Base-by-base conservation (phyloP, 2,888 invertebrate genomes). In the Tolmerus cingulatus region DNA sequence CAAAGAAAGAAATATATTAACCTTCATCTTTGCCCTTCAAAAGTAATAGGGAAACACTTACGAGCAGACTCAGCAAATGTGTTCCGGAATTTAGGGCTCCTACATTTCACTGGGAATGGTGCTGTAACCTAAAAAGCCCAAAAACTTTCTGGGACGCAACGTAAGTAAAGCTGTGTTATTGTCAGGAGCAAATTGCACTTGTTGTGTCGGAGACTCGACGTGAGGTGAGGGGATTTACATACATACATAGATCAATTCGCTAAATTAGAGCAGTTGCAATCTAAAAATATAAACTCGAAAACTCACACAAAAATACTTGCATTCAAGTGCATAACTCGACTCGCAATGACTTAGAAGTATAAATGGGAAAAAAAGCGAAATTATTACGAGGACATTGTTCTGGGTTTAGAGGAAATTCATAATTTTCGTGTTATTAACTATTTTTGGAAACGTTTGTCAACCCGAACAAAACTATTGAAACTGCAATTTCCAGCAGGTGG, bases 11-110 rank as follows among this genome's bases (percentile, higher is more conserved):
- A n/a, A n/a, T n/a, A n/a, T 66, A n/a, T 16, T 79, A 27, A 51
- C 79, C 79, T 79, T 79, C 55, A 55, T 23, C 51, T 79, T 9
- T 79, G 79, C 51, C 79, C 51, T 79, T 79, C 79, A 79, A 79
- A 79, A 66, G 30, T 16, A 19, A 79, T 79, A 55, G 23, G 51
- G 51, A 51, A 51, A 16, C 43, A 78, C 40, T 23, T 51, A 37
- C 27, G 2, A 46, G 40, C 16, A 27, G 30, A 79, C 2, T 7
- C 51, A 51, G 79, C 27, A 27, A 66, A 27, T 27, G 27, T 23
- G 66, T 66, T 78, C 51, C 51, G 43, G 51, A 51, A 51, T 51
- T 27, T 79, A 51, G 51, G 79, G 46, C 79, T 34, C 9, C 27
- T 14, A 37, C 76, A 37, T 34, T 27, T 37, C 37, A 76, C 14